phyloP scores from a whole-genome alignment of 2,113 vertebrate genomes.

The Smithornis capensis region DNA sequence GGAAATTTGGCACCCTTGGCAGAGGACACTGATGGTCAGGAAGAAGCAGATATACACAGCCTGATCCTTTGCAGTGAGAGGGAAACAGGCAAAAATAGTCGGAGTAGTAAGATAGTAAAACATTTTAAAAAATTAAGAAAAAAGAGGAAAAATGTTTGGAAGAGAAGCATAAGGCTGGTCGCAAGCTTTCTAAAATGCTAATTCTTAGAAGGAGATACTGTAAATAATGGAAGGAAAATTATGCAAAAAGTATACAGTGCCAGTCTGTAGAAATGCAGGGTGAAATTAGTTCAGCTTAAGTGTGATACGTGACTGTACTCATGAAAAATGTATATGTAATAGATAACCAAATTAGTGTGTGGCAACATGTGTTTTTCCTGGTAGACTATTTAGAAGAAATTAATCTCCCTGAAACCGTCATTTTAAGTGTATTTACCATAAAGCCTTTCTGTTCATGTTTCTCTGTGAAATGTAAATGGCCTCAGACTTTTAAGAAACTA shows the following conservation, averaged over 20 bases:
- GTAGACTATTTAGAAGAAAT: background rate
- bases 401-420: background rate
- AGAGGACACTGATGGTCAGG: fast-evolving
- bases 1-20: background rate
- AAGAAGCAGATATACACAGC: background rate
- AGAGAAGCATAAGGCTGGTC: background rate
- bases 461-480: background rate
- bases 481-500: background rate
- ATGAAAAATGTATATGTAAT: background rate
- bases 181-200: background rate
- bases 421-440: background rate
- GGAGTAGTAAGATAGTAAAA: background rate
- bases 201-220: background rate
- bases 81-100: background rate
- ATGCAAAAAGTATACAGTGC: background rate
- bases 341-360: background rate
- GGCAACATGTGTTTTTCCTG: background rate
- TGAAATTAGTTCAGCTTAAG: background rate
- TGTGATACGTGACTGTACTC: background rate
- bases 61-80: background rate
- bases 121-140: background rate
- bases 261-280: background rate
- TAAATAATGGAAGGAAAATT: background rate
- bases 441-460: background rate
- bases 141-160: background rate